These are phyloP conservation scores for Armadillidium nasatum DNA, from an alignment of 1,140 invertebrate species.

Conservation along the genomic window DNA sequence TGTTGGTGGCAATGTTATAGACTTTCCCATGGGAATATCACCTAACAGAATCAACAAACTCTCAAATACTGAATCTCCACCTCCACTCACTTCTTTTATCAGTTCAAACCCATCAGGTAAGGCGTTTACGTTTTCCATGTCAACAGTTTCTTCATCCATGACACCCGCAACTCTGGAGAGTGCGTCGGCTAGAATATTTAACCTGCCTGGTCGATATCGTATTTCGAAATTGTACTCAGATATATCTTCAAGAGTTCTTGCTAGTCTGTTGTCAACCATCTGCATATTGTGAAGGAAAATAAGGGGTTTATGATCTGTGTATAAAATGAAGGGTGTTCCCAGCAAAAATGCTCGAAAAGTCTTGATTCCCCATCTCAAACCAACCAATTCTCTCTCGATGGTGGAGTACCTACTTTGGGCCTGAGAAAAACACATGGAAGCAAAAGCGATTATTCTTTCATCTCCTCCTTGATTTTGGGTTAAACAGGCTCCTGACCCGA, in stretches of 20 bases:
- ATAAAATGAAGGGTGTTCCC: constrained; percentile 2
- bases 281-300: constrained; percentile 16
- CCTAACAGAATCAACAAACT: neutral
- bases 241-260: constrained; percentile 17
- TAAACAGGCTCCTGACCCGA: too few species aligned
- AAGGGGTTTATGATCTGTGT: constrained; percentile 7
- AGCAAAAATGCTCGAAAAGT: constrained; percentile 8
- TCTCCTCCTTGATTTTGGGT: too few species aligned
- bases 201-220: neutral
- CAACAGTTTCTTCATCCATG: too few species aligned
- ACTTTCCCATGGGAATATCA: neutral
- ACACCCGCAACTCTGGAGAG: too few species aligned
- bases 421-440: neutral
- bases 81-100: neutral
- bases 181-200: constrained; percentile 1
- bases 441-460: too few species aligned
- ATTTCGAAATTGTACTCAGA: neutral
- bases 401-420: neutral
- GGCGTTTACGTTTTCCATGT: too few species aligned
- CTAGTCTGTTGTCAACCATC: neutral
- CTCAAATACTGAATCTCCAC: neutral
- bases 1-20: neutral
- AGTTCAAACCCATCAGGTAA: too few species aligned
- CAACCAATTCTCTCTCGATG: constrained; percentile 7
- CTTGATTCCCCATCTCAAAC: neutral